Evolutionary conservation across 2,888 invertebrate genomes (phyloP), one percentile per base, ranked within the genome.

Genomic region (Agrenia bidenticulata): DNA sequence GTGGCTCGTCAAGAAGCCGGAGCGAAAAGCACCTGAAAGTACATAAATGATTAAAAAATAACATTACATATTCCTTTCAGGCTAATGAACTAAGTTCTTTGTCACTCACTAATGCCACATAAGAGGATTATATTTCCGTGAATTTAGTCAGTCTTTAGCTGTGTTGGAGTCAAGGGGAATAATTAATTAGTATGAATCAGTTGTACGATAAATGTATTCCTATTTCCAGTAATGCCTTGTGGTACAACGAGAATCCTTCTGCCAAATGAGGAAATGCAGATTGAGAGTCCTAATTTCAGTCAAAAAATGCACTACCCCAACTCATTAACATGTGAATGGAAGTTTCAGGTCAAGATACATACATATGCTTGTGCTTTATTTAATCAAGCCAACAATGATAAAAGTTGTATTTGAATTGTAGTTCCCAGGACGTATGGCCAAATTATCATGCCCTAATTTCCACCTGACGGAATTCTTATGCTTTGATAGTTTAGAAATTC

Each of bases 221-320:
- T 51, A 51, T 23, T 21, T 17, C 27, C 27, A 69, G 69, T 56
- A 27, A 13, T 72, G 53, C 73, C 73, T 11, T 73, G 71, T 19
- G 69, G 66, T 2, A 59, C 73, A 13, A 23, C n/a, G n/a, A 57
- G 56, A 39, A 4, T 45, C 0, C 19, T 74, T 2, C 21, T 32
- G 21, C 56, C 64, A 15, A 64, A 64, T 41, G 67, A 74, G 54
- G 67, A 70, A 49, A 64, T 67, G n/a, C 53, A 63, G 15, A 72
- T 75, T 42, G 69, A 76, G 50, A 76, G 69, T 60, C 74, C 72
- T 19, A 68, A 67, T 17, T 76, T 72, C 62, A 66, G 60, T 17
- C 39, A 54, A 17, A 70, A 69, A 59, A 61, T 57, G 61, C 63
- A 65, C 21, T 73, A 73, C 50, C 73, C 74, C 7, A 69, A 69